phyloP scores from a whole-genome alignment of 2,797 vertebrate species.

The Leucoraja ocellata region DNA sequence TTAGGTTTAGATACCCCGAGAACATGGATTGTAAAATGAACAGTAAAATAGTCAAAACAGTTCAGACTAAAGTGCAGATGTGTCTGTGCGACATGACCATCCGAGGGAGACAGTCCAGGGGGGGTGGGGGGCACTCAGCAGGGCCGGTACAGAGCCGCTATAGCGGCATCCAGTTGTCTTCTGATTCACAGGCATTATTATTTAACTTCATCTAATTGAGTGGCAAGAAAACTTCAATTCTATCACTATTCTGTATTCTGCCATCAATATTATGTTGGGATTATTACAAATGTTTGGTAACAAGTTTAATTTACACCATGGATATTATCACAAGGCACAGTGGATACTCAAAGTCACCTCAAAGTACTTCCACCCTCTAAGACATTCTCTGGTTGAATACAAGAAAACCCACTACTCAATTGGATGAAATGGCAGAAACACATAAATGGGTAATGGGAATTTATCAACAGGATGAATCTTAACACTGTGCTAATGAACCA shows the following conservation, averaged over 20 bases:
- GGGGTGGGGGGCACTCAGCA: no score
- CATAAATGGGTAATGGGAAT: background rate
- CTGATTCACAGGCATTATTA: background rate
- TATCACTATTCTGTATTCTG: background rate
- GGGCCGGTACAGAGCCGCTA: no score
- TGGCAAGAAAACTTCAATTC: background rate
- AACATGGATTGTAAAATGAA: no score
- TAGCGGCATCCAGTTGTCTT: no score
- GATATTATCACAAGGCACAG: background rate
- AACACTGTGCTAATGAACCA: background rate
- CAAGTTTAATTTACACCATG: background rate
- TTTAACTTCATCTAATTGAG: no score
- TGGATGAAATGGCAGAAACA: background rate
- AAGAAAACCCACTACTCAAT: background rate
- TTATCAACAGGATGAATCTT: background rate
- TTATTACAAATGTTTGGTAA: background rate
- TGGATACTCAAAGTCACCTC: background rate
- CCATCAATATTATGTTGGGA: background rate
- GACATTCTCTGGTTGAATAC: background rate
- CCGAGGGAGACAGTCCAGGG: no score
- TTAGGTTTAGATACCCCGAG: no score
- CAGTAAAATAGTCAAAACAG: no score
- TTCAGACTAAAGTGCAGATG: no score
- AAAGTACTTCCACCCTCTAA: background rate
- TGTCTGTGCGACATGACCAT: no score